phyloP scores from a whole-genome alignment of 2,113 vertebrate genomes.

The Oreochromis spilurus region DNA sequence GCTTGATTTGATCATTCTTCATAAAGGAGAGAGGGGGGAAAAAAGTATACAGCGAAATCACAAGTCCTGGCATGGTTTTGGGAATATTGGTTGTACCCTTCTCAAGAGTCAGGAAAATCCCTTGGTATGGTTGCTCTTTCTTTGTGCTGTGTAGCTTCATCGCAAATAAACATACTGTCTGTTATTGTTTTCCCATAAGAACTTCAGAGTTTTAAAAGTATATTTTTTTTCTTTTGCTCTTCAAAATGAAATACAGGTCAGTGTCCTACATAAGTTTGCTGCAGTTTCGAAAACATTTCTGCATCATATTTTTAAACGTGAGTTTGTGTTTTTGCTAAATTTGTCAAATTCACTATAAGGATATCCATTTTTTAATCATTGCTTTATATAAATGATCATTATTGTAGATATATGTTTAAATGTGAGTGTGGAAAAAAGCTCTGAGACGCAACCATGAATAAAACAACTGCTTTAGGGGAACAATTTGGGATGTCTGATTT shows the following conservation, averaged over 20 bases:
- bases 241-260: conserved; percentile 73
- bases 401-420: conserved; percentile 28
- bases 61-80: conserved; percentile 67
- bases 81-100: conserved; percentile 73
- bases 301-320: conserved; percentile 11
- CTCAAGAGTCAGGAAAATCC: conserved; percentile 68
- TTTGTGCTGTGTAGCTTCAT: conserved; percentile 69
- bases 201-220: conserved; percentile 62
- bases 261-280: conserved; percentile 73
- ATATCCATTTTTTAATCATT: not conserved
- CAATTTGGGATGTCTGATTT: conserved; percentile 68
- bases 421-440: not conserved
- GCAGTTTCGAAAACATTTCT: conserved; percentile 58
- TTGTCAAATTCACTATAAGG: not conserved
- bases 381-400: conserved; percentile 19
- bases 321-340: conserved; percentile 2
- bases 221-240: conserved; percentile 52
- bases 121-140: conserved; percentile 60
- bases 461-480: conserved; percentile 67
- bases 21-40: conserved; percentile 29
- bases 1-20: conserved; percentile 70
- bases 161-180: conserved; percentile 75
- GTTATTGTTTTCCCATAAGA: conserved; percentile 72
- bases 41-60: conserved; percentile 52
- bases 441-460: conserved; percentile 61